Base-by-base conservation (phyloP, 2,888 invertebrate genomes). In the Eristalis pertinax region DNA sequence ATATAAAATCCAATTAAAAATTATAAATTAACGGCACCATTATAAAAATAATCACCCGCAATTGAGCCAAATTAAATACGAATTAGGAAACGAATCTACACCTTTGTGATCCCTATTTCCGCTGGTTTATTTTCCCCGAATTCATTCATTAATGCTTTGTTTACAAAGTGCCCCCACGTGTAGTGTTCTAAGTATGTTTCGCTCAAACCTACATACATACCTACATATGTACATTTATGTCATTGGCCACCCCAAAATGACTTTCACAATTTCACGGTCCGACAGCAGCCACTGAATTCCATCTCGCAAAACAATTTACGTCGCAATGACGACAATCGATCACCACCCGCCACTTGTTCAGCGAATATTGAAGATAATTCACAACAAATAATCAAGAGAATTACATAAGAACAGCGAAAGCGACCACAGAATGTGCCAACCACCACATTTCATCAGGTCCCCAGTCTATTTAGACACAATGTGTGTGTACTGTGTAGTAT, bases 321-420 rank as follows among this genome's bases (percentile, higher is more conserved):
- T 74, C 74, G 50, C 67, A 74, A 68, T 80, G 73, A 74, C 80
- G 73, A 11, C 73, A 67, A 74, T 74, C 56, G 60, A 74, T 72
- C 67, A 64, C n/a, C n/a, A n/a, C 26, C 76, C 65, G 26, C 32
- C 41, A 60, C 60, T 29, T 24, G 26, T 60, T 24, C 60, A 26
- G 7, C 3, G 60, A 26, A 11, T 24, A 26, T 26, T 38, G 35
- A 72, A 50, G n/a, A 67, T 65, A 62, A 62, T 67, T 32, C 41
- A n/a, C 19, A 67, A 58, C 29, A 56, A 79, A 60, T 43, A 43
- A 43, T 22, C 35, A 22, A 2, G 63, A 68, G 4, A 29, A 80
- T 80, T 80, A n/a, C 80, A 74, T 80, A 80, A 74, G 24, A 32
- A 2, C 22, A 67, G 67, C 67, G 41, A 56, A 35, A 56, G 58